Conservation (phyloP, 1,140 invertebrate genomes). For the Physella acuta region DNA sequence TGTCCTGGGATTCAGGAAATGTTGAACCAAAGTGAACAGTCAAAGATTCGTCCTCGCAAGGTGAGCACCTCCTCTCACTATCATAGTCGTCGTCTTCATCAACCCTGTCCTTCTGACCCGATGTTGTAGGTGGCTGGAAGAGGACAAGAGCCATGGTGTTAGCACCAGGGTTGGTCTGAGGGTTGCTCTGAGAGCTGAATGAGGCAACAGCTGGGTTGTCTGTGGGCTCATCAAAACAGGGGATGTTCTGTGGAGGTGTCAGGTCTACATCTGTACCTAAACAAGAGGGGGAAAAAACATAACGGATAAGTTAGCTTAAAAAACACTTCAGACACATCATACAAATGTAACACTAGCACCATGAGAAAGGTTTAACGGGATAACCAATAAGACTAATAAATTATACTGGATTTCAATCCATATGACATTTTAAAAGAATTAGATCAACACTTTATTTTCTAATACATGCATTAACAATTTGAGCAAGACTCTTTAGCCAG, state of each 20-base stretch:
- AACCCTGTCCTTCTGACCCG: neutral
- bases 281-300: too few relatives aligned
- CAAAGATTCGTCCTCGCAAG: slow-evolving; percentile 14
- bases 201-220: neutral
- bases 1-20: neutral
- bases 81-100: slow-evolving; percentile 5
- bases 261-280: slow-evolving; percentile 15
- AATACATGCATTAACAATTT: too few relatives aligned
- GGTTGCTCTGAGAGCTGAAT: neutral
- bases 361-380: too few relatives aligned
- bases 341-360: too few relatives aligned
- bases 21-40: slow-evolving; percentile 17
- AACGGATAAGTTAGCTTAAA: too few relatives aligned
- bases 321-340: too few relatives aligned
- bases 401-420: too few relatives aligned
- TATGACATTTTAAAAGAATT: too few relatives aligned
- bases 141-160: slow-evolving; percentile 9
- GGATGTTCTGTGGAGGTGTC: slow-evolving; percentile 16
- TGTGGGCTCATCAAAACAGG: slow-evolving; percentile 5
- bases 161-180: neutral
- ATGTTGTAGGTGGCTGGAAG: slow-evolving; percentile 2
- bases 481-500: too few relatives aligned
- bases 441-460: too few relatives aligned
- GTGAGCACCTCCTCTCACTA: neutral
- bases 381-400: too few relatives aligned